These are phyloP conservation scores for Platycheirus rosarum DNA, from an alignment of 2,888 invertebrate genomes.

Conservation along the genomic window DNA sequence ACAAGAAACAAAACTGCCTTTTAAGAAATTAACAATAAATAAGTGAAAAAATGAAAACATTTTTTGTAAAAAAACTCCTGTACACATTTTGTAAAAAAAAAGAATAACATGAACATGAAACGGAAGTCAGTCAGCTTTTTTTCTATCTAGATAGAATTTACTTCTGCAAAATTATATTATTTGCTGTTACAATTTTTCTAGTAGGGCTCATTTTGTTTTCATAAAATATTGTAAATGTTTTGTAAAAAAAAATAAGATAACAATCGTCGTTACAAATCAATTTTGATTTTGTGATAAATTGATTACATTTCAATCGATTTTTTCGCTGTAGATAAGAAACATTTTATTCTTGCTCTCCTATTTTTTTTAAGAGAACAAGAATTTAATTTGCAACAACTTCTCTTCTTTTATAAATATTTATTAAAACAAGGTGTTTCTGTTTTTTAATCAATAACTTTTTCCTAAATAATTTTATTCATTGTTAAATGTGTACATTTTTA, in stretches of 20 bases:
- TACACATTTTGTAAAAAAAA: conserved; percentile 37
- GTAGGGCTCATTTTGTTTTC: conserved; percentile 49
- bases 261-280: too few relatives aligned
- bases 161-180: conserved; percentile 53
- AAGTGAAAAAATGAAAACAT: conserved; percentile 41
- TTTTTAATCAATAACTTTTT: background rate
- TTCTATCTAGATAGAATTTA: conserved; percentile 27
- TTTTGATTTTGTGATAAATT: conserved; percentile 22
- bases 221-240: conserved; percentile 57
- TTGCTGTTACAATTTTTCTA: background rate
- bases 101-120: conserved; percentile 19
- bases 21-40: conserved; percentile 72
- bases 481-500: conserved; percentile 52
- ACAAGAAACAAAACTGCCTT: conserved; percentile 73
- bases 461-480: conserved; percentile 13
- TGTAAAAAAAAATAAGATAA: conserved; percentile 51
- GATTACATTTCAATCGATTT: conserved; percentile 32
- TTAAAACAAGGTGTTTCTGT: conserved; percentile 40
- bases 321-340: conserved; percentile 53
- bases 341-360: conserved; percentile 1
- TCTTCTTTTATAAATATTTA: conserved; percentile 33
- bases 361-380: background rate
- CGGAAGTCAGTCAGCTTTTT: conserved; percentile 25
- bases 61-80: conserved; percentile 67
- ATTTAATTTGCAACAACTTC: conserved; percentile 1